Evolutionary conservation across 2,113 vertebrate species (phyloP).

Genomic region (Rallus limicola): DNA sequence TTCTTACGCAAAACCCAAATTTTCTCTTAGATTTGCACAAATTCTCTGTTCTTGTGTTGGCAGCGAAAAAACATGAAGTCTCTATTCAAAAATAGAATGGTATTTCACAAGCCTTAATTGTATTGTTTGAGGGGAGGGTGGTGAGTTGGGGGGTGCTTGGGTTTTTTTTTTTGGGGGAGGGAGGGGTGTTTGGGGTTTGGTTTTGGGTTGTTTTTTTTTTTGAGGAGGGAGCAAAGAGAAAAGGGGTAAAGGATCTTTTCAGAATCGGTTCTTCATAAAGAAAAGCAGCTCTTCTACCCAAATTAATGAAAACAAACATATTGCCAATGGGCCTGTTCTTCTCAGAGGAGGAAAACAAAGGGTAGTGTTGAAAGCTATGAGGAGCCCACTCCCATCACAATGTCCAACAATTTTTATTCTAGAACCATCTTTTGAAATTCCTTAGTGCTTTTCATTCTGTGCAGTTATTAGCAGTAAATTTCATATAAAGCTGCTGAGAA

Average conservation of each 20-base stretch:
- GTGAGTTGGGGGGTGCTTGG: no score
- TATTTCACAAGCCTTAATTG: not conserved
- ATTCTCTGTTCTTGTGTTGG: not conserved
- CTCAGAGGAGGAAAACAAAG: not conserved
- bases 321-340: not conserved
- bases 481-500: not conserved
- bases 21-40: constrained; percentile 7
- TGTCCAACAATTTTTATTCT: not conserved
- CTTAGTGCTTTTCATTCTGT: not conserved
- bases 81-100: not conserved
- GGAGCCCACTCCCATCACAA: not conserved
- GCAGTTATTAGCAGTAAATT: not conserved
- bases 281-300: not conserved
- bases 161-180: no score
- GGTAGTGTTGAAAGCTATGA: not conserved
- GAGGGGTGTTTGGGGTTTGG: no score
- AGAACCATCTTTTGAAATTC: not conserved
- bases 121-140: not conserved
- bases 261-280: not conserved
- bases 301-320: not conserved
- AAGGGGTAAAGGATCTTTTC: not conserved
- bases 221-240: not conserved
- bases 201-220: not conserved
- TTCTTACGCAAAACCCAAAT: not conserved
- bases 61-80: not conserved